Base-by-base conservation (phyloP, 2,797 vertebrate genomes). In the Pantherophis alleghaniensis region DNA sequence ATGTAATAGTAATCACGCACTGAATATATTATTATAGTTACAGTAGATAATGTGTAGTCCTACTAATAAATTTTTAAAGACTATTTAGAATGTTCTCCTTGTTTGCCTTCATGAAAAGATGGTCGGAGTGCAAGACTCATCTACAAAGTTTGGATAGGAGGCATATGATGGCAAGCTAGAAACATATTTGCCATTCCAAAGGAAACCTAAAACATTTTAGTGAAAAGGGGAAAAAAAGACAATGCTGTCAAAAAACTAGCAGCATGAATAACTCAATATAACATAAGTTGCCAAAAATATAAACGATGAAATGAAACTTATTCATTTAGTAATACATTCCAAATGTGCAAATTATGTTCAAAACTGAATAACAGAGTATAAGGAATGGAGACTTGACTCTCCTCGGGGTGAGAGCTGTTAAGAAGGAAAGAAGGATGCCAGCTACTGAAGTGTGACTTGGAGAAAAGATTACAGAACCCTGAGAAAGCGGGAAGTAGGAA, bases 101-200 rank as follows among this genome's bases (percentile, higher is more conserved):
- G 5, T 93, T 4, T 56, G 94, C 90, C 66, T 69, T 18, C 14
- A 89, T 53, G 24, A 91, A 79, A 95, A 95, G 59, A 51, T 60
- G 55, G 28, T 59, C 79, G 18, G 11, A 74, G 4, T 92, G 90
- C 10, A 74, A 74, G 14, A 16, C 51, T 90, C 94, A 63, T 0
- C 90, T 93, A 89, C 26, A 89, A 74, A 90, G 5, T 66, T 0
- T 57, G 42, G 92, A 59, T 13, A 92, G 92, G 93, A 4, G 32
- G n/a, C 32, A 6, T 4, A 32, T 1, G 53, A 53, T 86, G 24
- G n/a, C 1, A 92, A 90, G 90, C 20, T 74, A 14, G 60, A 94
- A 95, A 32, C 7, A 24, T 91, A 69, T 16, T 2, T 87, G n/a
- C 24, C 32, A 55, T 93, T 93, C 74, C 90, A 61, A 79, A 95